Conservation (phyloP, 2,113 vertebrate species). For the Natator depressus region DNA sequence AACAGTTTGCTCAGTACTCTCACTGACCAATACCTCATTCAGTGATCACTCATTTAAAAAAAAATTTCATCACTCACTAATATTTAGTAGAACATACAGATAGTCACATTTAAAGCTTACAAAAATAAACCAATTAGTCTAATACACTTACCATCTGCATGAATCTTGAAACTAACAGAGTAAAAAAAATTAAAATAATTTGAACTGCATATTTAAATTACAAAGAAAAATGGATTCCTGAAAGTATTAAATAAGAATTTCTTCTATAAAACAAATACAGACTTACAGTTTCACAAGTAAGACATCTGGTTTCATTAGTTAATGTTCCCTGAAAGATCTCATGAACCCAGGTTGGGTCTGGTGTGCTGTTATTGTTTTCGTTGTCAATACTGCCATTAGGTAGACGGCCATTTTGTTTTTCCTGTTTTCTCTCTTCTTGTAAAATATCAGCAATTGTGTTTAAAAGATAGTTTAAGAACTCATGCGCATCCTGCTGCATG, state of each 20-base stretch:
- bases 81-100: neutral
- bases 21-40: neutral
- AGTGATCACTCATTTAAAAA: neutral
- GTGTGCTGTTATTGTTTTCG: slow-evolving; percentile 77
- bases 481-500: slow-evolving; percentile 99
- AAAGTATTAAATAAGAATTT: fast-evolving
- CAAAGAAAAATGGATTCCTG: neutral
- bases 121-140: neutral
- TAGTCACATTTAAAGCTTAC: fast-evolving
- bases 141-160: neutral
- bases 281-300: slow-evolving; percentile 89
- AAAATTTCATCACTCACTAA: neutral
- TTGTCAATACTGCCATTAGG: slow-evolving; percentile 82
- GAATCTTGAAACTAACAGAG: neutral
- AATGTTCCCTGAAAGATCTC: slow-evolving; percentile 90
- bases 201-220: neutral
- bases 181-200: neutral
- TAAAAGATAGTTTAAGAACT: slow-evolving; percentile 97
- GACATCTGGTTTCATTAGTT: slow-evolving; percentile 89
- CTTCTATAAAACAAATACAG: fast-evolving
- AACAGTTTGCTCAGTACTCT: neutral
- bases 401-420: slow-evolving; percentile 96
- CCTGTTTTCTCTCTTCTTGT: slow-evolving; percentile 95
- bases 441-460: slow-evolving; percentile 98
- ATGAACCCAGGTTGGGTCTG: slow-evolving; percentile 87